Conservation (phyloP, 2,888 invertebrate genomes). For the Epistrophella euchroma region DNA sequence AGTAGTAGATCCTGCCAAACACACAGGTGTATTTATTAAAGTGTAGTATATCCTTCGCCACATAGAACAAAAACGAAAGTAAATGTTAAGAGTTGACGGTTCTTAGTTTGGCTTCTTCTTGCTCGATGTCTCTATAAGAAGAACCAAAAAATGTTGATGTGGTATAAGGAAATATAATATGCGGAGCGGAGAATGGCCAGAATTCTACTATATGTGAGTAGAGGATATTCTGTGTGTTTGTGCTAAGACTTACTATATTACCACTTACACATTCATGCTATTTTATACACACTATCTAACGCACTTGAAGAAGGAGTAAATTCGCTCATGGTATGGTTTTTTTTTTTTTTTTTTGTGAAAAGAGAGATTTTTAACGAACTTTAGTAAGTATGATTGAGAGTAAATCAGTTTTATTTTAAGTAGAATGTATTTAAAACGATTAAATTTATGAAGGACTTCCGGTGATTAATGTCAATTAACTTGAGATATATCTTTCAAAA, state of each 20-base stretch:
- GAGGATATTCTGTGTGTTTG: neutral
- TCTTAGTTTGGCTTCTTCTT: slow-evolving; percentile 64
- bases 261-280: slow-evolving; percentile 44
- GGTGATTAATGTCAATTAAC: neutral
- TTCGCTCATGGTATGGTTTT: slow-evolving; percentile 13
- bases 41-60: slow-evolving; percentile 58
- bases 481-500: neutral
- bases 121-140: slow-evolving; percentile 52
- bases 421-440: neutral
- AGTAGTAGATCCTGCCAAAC: slow-evolving; percentile 43
- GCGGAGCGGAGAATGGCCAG: slow-evolving; percentile 34
- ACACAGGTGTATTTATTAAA: slow-evolving; percentile 58
- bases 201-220: slow-evolving; percentile 7
- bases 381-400: neutral
- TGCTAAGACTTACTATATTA: slow-evolving; percentile 23
- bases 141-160: slow-evolving; percentile 55
- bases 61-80: slow-evolving; percentile 74
- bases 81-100: slow-evolving; percentile 68
- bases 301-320: slow-evolving; percentile 61
- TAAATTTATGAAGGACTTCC: neutral
- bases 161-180: slow-evolving; percentile 53
- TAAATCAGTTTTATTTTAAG: neutral
- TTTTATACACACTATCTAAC: slow-evolving; percentile 56
- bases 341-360: neutral
- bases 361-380: slow-evolving; percentile 19